phyloP scores from a whole-genome alignment of 2,888 invertebrate species.

The Pseudanteris insignis region DNA sequence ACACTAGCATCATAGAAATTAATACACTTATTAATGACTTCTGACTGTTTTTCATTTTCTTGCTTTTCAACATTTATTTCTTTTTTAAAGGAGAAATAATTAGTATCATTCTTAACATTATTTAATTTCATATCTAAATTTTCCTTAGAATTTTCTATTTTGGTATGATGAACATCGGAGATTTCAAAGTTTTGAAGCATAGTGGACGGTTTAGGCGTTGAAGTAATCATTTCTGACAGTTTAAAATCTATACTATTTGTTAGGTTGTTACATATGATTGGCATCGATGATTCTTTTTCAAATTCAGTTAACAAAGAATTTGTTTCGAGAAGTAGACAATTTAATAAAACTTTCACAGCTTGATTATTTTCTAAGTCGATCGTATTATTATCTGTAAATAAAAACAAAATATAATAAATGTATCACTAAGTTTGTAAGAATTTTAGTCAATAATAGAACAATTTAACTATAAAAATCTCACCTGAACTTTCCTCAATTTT shows the following conservation, averaged over 20 bases:
- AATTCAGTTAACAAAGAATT: conserved; percentile 47
- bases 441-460: no score
- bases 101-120: not conserved
- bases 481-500: conserved; percentile 7
- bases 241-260: not conserved
- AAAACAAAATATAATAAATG: not conserved
- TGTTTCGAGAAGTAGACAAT: conserved; percentile 56
- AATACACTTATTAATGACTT: conserved; percentile 17
- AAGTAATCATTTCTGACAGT: conserved; percentile 8
- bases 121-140: no score
- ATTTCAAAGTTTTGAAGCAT: no score
- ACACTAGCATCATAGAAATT: conserved; percentile 58
- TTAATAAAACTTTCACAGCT: conserved; percentile 54
- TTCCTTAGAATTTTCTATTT: no score
- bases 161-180: no score
- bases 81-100: conserved; percentile 1
- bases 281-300: conserved; percentile 16
- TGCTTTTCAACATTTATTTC: conserved; percentile 3
- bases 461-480: conserved; percentile 1
- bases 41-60: conserved; percentile 4
- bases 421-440: not conserved
- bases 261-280: not conserved
- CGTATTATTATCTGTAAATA: conserved; percentile 22
- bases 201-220: conserved; percentile 22
- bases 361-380: conserved; percentile 37